phyloP scores from a whole-genome alignment of 2,888 invertebrate genomes.

The Ormyrus thymus region DNA sequence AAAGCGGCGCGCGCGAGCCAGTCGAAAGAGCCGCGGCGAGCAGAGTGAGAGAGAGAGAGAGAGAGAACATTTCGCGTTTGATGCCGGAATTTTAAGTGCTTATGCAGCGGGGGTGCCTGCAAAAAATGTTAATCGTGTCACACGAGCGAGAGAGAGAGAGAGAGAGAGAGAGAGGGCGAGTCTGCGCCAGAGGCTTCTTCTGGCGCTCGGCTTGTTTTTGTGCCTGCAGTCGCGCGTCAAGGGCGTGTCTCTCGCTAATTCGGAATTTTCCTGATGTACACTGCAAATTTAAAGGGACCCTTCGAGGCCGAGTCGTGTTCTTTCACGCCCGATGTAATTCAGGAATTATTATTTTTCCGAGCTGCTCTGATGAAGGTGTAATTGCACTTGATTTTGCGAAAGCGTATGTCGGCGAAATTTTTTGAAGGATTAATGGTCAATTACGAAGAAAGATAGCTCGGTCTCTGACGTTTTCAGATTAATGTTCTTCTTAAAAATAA shows the following conservation, averaged over 20 bases:
- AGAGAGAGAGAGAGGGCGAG: not conserved
- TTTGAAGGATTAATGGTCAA: too few species aligned
- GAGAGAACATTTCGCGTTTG: not conserved
- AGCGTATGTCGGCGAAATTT: too few species aligned
- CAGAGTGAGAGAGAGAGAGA: not conserved
- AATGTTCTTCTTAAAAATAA: too few species aligned
- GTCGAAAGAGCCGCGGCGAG: not conserved
- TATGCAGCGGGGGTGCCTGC: not conserved
- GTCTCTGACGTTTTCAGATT: too few species aligned
- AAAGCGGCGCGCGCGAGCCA: not conserved
- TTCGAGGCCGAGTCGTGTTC: too few species aligned
- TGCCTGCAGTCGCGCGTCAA: not conserved
- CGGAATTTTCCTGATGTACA: not conserved
- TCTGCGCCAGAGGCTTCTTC: too few species aligned
- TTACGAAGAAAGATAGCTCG: too few species aligned
- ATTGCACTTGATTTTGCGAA: too few species aligned
- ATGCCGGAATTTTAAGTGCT: not conserved
- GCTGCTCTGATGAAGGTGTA: too few species aligned
- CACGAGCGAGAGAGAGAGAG: not conserved
- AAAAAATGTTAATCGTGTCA: constrained; percentile 7
- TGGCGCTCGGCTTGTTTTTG: not conserved
- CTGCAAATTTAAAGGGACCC: too few species aligned
- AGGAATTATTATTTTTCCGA: too few species aligned
- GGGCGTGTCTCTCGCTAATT: not conserved
- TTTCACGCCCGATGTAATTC: too few species aligned